Conservation (phyloP, 2,888 invertebrate genomes). For the Galeruca laticollis region DNA sequence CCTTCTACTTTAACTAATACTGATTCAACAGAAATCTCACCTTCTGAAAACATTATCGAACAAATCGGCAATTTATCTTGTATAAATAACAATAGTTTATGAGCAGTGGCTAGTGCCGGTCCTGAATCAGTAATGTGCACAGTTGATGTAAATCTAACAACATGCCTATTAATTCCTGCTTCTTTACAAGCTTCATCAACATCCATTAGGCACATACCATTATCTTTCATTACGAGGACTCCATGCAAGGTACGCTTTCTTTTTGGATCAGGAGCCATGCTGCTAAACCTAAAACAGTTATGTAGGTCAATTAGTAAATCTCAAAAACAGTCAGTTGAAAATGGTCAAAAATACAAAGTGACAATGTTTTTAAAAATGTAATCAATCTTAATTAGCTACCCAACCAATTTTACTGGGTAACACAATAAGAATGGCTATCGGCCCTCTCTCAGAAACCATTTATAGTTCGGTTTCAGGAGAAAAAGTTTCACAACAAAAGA, state of each 20-base stretch:
- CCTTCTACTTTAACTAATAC: conserved; percentile 93
- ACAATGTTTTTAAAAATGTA: too few species aligned
- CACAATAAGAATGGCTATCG: too few species aligned
- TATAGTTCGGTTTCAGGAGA: too few species aligned
- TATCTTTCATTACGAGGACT: conserved; percentile 90
- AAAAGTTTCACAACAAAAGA: too few species aligned
- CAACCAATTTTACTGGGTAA: too few species aligned
- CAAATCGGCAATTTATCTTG: conserved; percentile 85
- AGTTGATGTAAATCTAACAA: conserved; percentile 83
- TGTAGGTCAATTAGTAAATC: background rate
- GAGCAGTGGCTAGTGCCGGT: conserved; percentile 80
- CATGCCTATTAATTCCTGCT: conserved; percentile 73
- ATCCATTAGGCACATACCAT: conserved; percentile 86
- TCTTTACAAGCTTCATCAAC: conserved; percentile 91
- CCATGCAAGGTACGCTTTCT: conserved; percentile 89
- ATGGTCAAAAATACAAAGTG: too few species aligned
- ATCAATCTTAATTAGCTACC: too few species aligned
- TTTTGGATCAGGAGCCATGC: conserved; percentile 89
- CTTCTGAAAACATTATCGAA: conserved; percentile 83
- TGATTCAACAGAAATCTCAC: conserved; percentile 88
- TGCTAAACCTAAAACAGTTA: conserved; percentile 71
- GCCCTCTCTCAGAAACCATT: too few species aligned
- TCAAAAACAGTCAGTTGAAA: too few species aligned
- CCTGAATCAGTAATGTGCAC: conserved; percentile 86
- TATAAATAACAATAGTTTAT: conserved; percentile 81